Evolutionary conservation across 2,113 vertebrate species (phyloP), one percentile per base, ranked within the genome.

Genomic region (Protobothrops mucrosquamatus): DNA sequence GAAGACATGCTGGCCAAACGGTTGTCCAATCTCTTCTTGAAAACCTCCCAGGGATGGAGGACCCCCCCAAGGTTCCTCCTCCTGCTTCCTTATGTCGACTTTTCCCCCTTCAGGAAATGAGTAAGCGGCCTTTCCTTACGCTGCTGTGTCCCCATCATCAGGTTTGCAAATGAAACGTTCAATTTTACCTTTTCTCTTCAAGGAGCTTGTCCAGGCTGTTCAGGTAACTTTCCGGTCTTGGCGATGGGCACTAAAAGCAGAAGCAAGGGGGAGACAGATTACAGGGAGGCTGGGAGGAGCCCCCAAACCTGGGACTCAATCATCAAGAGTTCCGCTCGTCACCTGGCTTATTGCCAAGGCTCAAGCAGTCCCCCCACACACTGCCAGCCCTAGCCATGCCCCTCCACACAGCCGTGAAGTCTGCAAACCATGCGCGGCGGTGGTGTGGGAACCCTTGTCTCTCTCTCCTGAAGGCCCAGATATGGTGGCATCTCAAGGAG

Each of bases 141-240:
- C 12, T 11, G 2, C 12, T 11, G 14, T 26, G 18, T 15, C 18
- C 22, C 0, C 0, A 57, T 74, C 18, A 1, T 0, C 11, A 12
- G 5, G 26, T 43, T 34, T 9, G 51, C 24, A 61, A 22, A 26
- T 3, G 0, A 4, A 51, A 11, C 26, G 18, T 26, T 51, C 81
- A 51, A 39, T 90, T 81, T 6, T 91, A 97, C 96, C 94, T 96
- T 91, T 96, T 95, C 86, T 96, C 96, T 48, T 52, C 93, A 15
- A 97, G 92, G 54, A 96, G 92, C 87, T 88, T 95, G 85, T 96
- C 95, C 1, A 96, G 91, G 46, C 18, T 96, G 57, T 93, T 95
- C 95, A 93, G 2, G 0, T 95, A 96, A 89, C 6, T 52, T 22
- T 85, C 59, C 0, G 95, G 89, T 57, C 11, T 43, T 22, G 64